These are phyloP conservation scores for Epinotia bilunana DNA, from an alignment of 2,888 invertebrate genomes.

Conservation along the genomic window DNA sequence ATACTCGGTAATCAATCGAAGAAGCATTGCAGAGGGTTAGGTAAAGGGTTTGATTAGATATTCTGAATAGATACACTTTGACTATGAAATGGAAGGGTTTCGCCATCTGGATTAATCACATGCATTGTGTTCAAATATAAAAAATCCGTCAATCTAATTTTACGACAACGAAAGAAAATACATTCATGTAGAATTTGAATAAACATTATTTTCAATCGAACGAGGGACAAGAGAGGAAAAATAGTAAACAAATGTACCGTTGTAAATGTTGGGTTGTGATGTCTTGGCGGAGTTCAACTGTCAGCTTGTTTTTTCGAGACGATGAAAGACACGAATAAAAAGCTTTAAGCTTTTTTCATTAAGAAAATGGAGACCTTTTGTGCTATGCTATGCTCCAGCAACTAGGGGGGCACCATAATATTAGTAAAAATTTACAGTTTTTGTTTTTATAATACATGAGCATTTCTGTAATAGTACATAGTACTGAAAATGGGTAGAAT, in stretches of 20 bases:
- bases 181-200: conserved; percentile 21
- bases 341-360: neutral
- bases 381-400: neutral
- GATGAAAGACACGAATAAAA: conserved; percentile 17
- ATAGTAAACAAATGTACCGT: conserved; percentile 30
- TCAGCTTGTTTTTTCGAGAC: conserved; percentile 33
- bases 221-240: conserved; percentile 18
- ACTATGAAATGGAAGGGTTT: conserved; percentile 45
- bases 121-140: conserved; percentile 36
- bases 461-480: too few relatives aligned
- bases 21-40: conserved; percentile 51
- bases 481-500: too few relatives aligned
- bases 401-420: too few relatives aligned
- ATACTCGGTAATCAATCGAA: conserved; percentile 59
- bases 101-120: conserved; percentile 34
- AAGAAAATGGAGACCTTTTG: neutral
- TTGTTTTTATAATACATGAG: too few relatives aligned
- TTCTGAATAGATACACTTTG: conserved; percentile 51
- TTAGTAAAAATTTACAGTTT: too few relatives aligned
- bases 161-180: conserved; percentile 11
- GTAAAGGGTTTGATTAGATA: conserved; percentile 47
- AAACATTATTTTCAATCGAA: conserved; percentile 33
- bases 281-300: conserved; percentile 27
- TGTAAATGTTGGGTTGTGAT: conserved; percentile 31
- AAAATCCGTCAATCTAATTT: conserved; percentile 24